Percentiles rank a stretch among this genome's conserved stretches.
Evolutionary conservation across 1,140 invertebrate genomes (phyloP).

Genomic region (Galleria mellonella): DNA sequence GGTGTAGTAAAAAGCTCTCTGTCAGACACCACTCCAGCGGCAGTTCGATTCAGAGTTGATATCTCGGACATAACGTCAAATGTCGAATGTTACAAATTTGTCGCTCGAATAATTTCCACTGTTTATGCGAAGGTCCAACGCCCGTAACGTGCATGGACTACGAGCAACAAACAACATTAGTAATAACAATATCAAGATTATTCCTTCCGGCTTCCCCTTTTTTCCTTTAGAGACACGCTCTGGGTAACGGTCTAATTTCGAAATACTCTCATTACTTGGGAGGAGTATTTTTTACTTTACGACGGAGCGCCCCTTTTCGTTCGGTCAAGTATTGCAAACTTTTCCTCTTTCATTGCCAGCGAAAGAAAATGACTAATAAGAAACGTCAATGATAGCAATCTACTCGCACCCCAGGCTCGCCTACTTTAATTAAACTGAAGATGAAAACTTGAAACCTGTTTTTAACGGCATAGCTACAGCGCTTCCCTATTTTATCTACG

Average conservation of each 20-base stretch:
- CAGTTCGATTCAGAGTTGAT: constrained; percentile 49
- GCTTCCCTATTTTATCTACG: too few relatives aligned
- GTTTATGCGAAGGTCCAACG: constrained; percentile 18
- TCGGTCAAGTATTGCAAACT: constrained; percentile 41
- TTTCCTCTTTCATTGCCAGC: constrained; percentile 33
- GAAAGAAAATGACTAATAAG: constrained; percentile 55
- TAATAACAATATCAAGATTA: constrained; percentile 31
- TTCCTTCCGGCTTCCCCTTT: constrained; percentile 15
- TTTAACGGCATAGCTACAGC: background rate
- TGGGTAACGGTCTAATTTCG: constrained; percentile 32
- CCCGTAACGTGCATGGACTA: constrained; percentile 1
- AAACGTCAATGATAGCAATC: constrained; percentile 52
- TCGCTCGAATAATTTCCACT: constrained; percentile 23
- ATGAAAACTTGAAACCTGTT: constrained; percentile 20
- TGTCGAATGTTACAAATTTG: constrained; percentile 17
- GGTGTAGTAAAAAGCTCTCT: constrained; percentile 51
- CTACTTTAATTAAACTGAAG: constrained; percentile 43
- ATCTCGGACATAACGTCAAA: constrained; percentile 27
- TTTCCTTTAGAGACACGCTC: constrained; percentile 25
- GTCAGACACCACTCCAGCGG: constrained; percentile 35
- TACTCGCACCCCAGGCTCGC: constrained; percentile 28
- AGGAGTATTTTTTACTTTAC: constrained; percentile 51
- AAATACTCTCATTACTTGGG: constrained; percentile 50
- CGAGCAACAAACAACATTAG: constrained; percentile 2
- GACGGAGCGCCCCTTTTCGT: constrained; percentile 35